These are phyloP conservation scores for Enteromius paludinosus DNA, from an alignment of 2,797 vertebrate species.

Conservation along the genomic window DNA sequence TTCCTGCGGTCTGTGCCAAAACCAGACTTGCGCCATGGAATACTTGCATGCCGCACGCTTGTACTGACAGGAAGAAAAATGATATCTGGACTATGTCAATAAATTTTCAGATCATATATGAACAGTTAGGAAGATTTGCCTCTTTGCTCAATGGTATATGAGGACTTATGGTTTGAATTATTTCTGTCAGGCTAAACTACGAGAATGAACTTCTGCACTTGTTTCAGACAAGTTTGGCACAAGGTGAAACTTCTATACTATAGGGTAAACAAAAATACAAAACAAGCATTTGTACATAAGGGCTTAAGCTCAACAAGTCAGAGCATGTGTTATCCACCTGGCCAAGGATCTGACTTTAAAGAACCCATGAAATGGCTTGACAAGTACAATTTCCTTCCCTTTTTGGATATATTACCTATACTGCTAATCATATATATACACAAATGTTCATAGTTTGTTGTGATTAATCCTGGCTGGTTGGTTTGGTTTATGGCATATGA, in stretches of 20 bases:
- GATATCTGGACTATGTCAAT: slow-evolving; percentile 70
- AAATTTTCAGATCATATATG: slow-evolving; percentile 66
- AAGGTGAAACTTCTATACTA: not conserved
- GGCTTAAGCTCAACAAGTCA: not conserved
- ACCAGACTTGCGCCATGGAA: slow-evolving; percentile 60
- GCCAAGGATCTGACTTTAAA: not conserved
- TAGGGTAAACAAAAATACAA: not conserved
- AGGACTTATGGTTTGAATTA: slow-evolving; percentile 19
- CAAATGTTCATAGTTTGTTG: no score
- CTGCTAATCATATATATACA: no score
- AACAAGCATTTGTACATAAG: not conserved
- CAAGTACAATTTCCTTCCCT: no score
- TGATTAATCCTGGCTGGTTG: no score
- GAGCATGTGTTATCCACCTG: not conserved
- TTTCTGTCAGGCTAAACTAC: slow-evolving; percentile 1
- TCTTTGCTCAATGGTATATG: slow-evolving; percentile 39
- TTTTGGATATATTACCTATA: no score
- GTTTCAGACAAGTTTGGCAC: not conserved
- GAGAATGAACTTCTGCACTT: slow-evolving; percentile 22
- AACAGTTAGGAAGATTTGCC: slow-evolving; percentile 45
- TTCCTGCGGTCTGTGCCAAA: slow-evolving; percentile 59
- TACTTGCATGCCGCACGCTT: slow-evolving; percentile 61
- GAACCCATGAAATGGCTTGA: not conserved
- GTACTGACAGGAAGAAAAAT: slow-evolving; percentile 70
- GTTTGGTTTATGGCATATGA: no score